Base-by-base conservation (phyloP, 2,797 vertebrate genomes). In the Rousettus madagascariensis region DNA sequence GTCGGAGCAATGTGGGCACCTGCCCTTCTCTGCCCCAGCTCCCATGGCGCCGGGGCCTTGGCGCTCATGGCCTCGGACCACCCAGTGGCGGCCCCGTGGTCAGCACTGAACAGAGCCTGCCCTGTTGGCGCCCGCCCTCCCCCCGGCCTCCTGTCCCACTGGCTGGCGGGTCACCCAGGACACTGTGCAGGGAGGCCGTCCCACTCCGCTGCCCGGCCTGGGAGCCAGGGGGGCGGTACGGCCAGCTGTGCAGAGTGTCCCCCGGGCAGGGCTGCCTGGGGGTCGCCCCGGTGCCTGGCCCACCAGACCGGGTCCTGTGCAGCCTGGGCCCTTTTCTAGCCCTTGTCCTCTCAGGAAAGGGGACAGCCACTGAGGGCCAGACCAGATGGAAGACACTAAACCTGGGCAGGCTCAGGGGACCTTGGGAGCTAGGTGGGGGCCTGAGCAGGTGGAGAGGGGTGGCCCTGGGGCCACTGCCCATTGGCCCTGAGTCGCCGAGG, bases 231-330 rank as follows among this genome's bases (percentile, higher is more conserved):
- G 3, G 59, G 71, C 13, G 30, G 53, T 11, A 11, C 20, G 38
- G 66, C 77, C 92, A 68, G 86, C 86, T 86, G 87, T 33, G 80
- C 1, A 1, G 33, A 36, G 74, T 26, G 30, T 13, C 15, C n/a
- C 43, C 46, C 41, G 4, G 63, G 51, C 43, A 65, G 63, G 53
- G 43, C 91, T 91, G 84, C 91, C 86, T 53, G 69, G 87, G 78
- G 75, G 68, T n/a, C 12, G 19, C 43, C 16, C 5, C 3, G 41
- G 53, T 24, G 53, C 36, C 68, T 59, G 11, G 85, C 72, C 66
- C 16, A 19, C 71, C 66, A 51, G 79, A 36, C 79, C 0, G 4
- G 86, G n/a, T 74, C 41, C 84, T 53, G 36, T 8, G 57, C 12
- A 41, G 57, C 12, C 24, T 5, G 36, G 55, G 55, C 51, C 13